These are phyloP conservation scores for Eulemur coronatus DNA, from an alignment of 2,797 vertebrate genomes.

Conservation along the genomic window DNA sequence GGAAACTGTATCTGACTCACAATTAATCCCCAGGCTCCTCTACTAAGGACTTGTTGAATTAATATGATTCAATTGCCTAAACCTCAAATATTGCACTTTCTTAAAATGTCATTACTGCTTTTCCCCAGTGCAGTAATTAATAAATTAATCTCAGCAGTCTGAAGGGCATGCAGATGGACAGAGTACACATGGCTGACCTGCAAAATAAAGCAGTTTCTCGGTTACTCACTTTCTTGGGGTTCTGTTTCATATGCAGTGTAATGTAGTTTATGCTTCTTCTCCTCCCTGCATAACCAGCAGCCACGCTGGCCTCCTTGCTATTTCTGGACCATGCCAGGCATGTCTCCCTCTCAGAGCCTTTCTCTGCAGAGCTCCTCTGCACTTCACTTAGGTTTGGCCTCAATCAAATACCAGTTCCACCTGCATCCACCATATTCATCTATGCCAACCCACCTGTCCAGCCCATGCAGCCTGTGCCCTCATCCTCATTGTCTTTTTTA, in stretches of 20 bases:
- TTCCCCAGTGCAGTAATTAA: not conserved
- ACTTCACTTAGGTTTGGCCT: not conserved
- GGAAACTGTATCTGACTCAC: not conserved
- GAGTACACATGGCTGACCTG: not conserved
- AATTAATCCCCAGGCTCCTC: not conserved
- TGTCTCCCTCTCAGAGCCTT: not conserved
- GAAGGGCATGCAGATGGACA: not conserved
- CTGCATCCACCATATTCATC: fast-evolving
- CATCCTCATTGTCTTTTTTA: not conserved
- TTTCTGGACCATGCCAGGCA: fast-evolving
- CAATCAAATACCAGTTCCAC: not conserved
- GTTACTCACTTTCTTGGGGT: not conserved
- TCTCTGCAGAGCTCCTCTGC: not conserved
- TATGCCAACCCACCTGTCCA: not conserved
- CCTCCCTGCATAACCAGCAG: not conserved
- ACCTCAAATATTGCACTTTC: conserved; percentile 7
- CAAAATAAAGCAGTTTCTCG: not conserved
- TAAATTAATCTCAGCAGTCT: conserved; percentile 28
- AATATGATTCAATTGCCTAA: not conserved
- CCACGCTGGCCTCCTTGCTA: fast-evolving
- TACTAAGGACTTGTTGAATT: not conserved
- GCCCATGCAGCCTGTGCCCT: not conserved
- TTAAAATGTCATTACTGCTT: conserved; percentile 46
- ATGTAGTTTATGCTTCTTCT: not conserved
- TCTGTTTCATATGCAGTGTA: not conserved